Percentiles rank a stretch among this genome's conserved stretches.
phyloP scores from a whole-genome alignment of 2,113 vertebrate species.

The Brachirus orientalis region DNA sequence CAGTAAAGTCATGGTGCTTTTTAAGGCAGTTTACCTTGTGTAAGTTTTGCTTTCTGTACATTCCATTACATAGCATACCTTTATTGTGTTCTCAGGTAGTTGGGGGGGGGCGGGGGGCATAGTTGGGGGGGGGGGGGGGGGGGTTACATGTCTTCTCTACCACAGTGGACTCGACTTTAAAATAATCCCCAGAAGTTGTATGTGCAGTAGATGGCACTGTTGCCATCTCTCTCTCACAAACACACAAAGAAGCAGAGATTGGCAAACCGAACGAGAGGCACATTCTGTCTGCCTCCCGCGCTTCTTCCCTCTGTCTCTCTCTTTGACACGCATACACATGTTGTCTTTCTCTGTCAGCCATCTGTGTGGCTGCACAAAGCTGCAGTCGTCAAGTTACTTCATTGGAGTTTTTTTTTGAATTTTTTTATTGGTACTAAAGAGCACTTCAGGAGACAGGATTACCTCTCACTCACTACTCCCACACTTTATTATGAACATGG shows the following conservation, averaged over 20 bases:
- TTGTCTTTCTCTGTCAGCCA: conserved; percentile 14
- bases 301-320: conserved; percentile 1
- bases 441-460: conserved; percentile 68
- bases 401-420: conserved; percentile 8
- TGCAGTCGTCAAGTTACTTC: conserved; percentile 28
- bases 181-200: neutral
- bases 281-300: conserved; percentile 32
- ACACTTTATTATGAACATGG: conserved; percentile 40
- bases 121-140: too few species aligned
- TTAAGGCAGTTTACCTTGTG: conserved; percentile 2
- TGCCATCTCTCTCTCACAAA: conserved; percentile 43
- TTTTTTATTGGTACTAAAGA: conserved; percentile 61
- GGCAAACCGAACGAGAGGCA: conserved; percentile 52
- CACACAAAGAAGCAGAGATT: conserved; percentile 48
- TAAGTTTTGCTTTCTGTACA: too few species aligned
- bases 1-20: conserved; percentile 23
- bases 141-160: too few species aligned
- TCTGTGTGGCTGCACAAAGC: conserved; percentile 23
- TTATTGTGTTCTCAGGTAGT: neutral
- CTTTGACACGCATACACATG: conserved; percentile 31
- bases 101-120: too few species aligned
- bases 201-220: conserved; percentile 77
- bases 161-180: neutral
- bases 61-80: too few species aligned
- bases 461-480: conserved; percentile 52